Percentiles rank a stretch among this genome's conserved stretches.
Evolutionary conservation across 2,888 invertebrate species (phyloP).

Genomic region (Phytoseiulus persimilis): DNA sequence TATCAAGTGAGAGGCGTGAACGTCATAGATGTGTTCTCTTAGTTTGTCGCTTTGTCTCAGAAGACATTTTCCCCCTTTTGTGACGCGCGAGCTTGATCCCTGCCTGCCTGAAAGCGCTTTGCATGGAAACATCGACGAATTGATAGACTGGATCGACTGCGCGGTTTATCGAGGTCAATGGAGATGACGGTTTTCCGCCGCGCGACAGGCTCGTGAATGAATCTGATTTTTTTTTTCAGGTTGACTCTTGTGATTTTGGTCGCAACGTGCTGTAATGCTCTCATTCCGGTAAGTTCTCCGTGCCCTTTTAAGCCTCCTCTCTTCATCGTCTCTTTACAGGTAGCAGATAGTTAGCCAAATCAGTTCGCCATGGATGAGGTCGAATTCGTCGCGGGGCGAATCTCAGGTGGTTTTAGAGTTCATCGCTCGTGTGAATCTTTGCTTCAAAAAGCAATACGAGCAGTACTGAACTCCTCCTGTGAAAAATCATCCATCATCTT

Average conservation of each 20-base stretch:
- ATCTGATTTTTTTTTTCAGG: neutral
- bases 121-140: neutral
- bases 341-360: too few relatives aligned
- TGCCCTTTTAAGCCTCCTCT: too few relatives aligned
- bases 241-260: conserved; percentile 5
- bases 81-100: neutral
- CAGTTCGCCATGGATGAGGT: too few relatives aligned
- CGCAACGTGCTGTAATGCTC: conserved; percentile 5
- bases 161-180: neutral
- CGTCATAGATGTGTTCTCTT: neutral
- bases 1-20: neutral
- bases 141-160: neutral
- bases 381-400: neutral
- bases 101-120: neutral
- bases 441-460: neutral
- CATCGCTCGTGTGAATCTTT: neutral
- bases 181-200: neutral
- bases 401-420: neutral
- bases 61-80: neutral
- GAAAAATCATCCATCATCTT: too few relatives aligned
- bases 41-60: neutral
- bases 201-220: neutral
- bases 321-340: too few relatives aligned
- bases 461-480: neutral
- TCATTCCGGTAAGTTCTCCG: neutral